Conservation (phyloP, 2,888 invertebrate species). For the Diaperis boleti region DNA sequence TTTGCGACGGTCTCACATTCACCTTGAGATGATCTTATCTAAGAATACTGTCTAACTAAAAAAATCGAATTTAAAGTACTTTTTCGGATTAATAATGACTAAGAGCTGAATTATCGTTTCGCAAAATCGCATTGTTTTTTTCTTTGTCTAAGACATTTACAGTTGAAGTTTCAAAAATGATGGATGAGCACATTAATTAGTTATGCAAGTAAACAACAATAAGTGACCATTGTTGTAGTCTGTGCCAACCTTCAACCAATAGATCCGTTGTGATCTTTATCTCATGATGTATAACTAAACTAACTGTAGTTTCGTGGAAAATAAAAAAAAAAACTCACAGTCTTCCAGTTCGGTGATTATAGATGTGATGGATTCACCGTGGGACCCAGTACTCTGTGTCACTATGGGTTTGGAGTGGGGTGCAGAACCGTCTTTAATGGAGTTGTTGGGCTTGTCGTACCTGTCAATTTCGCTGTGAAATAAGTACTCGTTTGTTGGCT, state of each 20-base stretch:
- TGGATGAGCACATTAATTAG: constrained; percentile 48
- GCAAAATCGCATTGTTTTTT: constrained; percentile 7
- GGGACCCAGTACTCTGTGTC: constrained; percentile 56
- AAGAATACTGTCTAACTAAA: background rate
- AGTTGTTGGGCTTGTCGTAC: constrained; percentile 22
- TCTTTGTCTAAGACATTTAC: constrained; percentile 1
- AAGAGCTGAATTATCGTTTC: constrained; percentile 2
- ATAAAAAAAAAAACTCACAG: constrained; percentile 52
- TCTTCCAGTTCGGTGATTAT: constrained; percentile 57
- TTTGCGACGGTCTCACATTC: constrained; percentile 35
- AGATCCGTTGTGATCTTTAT: constrained; percentile 46
- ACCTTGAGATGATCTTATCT: constrained; percentile 45
- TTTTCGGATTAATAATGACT: background rate
- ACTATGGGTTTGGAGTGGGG: constrained; percentile 53
- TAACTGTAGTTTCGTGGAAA: no score
- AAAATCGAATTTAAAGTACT: background rate
- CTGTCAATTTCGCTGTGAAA: constrained; percentile 8
- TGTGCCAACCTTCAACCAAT: constrained; percentile 47
- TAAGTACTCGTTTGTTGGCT: constrained; percentile 14
- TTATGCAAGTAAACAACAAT: constrained; percentile 56
- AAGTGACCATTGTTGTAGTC: constrained; percentile 52
- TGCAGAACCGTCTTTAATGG: constrained; percentile 20
- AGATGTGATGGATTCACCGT: constrained; percentile 62
- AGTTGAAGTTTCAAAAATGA: constrained; percentile 36
- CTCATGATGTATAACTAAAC: constrained; percentile 52